Evolutionary conservation across 2,888 invertebrate genomes (phyloP).

Genomic region (Punctoribates punctum): DNA sequence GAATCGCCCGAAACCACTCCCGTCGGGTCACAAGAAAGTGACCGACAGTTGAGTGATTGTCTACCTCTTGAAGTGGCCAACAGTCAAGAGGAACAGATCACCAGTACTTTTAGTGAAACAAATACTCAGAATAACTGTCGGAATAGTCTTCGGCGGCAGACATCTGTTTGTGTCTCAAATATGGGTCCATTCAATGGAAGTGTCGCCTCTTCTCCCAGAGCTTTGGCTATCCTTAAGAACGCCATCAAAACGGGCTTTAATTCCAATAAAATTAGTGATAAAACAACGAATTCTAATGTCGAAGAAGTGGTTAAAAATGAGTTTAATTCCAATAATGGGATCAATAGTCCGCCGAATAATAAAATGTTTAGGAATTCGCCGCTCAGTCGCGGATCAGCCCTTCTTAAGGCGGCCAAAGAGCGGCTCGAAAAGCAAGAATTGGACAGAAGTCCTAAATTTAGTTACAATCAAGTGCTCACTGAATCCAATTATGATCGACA

Average conservation of each 20-base stretch:
- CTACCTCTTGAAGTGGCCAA: not conserved
- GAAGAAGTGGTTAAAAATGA: not conserved
- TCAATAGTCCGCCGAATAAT: conserved; percentile 4
- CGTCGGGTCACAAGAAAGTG: not conserved
- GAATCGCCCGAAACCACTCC: conserved; percentile 22
- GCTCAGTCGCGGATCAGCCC: conserved; percentile 35
- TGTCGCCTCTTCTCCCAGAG: conserved; percentile 7
- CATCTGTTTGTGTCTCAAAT: not conserved
- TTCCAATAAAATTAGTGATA: not conserved
- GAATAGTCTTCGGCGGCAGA: conserved; percentile 12
- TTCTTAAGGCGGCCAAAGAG: conserved; percentile 18
- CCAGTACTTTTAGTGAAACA: not conserved
- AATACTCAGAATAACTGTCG: not conserved
- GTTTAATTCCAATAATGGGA: not conserved
- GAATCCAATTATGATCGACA: not conserved
- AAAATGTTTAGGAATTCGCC: not conserved
- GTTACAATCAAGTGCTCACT: no score
- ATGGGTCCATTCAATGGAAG: not conserved
- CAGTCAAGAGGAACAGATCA: not conserved
- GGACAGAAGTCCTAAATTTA: not conserved
- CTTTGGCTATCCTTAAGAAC: conserved; percentile 33
- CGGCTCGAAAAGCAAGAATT: not conserved
- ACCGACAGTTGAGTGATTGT: no score
- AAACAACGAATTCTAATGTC: not conserved
- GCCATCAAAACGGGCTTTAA: not conserved